Evolutionary conservation across 2,888 invertebrate genomes (phyloP).

Genomic region (Caenorhabditis angaria): DNA sequence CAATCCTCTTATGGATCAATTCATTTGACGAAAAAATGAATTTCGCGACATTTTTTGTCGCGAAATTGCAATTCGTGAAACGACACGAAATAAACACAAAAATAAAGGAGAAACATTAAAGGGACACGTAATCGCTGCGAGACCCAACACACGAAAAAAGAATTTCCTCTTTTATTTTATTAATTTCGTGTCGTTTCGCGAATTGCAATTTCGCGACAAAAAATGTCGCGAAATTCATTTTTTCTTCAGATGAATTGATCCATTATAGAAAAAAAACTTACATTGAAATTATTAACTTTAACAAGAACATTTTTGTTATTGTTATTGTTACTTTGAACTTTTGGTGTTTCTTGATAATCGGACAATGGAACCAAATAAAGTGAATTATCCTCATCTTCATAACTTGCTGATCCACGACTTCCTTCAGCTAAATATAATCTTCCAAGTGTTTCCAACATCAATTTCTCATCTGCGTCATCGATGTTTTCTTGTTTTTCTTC

Average conservation of each 20-base stretch:
- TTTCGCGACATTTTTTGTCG: too few species aligned
- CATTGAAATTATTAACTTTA: slow-evolving; percentile 34
- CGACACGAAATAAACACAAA: too few species aligned
- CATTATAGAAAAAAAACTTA: neutral
- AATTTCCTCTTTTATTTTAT: too few species aligned
- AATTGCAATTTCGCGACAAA: too few species aligned
- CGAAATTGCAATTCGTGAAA: too few species aligned
- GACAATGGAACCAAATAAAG: slow-evolving; percentile 16
- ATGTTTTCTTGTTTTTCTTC: slow-evolving; percentile 16
- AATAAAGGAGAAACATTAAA: too few species aligned
- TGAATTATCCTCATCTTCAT: slow-evolving; percentile 8
- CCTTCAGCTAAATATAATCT: slow-evolving; percentile 23
- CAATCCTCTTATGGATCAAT: too few species aligned
- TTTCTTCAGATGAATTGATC: neutral
- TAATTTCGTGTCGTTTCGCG: too few species aligned
- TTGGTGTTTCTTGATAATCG: slow-evolving; percentile 7
- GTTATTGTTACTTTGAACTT: slow-evolving; percentile 26
- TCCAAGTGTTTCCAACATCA: slow-evolving; percentile 24
- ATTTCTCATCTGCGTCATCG: slow-evolving; percentile 27
- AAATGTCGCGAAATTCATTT: too few species aligned
- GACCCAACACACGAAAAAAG: too few species aligned
- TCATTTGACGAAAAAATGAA: too few species aligned
- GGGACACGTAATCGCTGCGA: too few species aligned
- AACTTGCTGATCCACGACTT: slow-evolving; percentile 7
- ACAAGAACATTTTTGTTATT: slow-evolving; percentile 37